Percentiles rank a stretch among this genome's conserved stretches.
phyloP scores from a whole-genome alignment of 1,140 invertebrate species.

The Zaprionus taronus region DNA sequence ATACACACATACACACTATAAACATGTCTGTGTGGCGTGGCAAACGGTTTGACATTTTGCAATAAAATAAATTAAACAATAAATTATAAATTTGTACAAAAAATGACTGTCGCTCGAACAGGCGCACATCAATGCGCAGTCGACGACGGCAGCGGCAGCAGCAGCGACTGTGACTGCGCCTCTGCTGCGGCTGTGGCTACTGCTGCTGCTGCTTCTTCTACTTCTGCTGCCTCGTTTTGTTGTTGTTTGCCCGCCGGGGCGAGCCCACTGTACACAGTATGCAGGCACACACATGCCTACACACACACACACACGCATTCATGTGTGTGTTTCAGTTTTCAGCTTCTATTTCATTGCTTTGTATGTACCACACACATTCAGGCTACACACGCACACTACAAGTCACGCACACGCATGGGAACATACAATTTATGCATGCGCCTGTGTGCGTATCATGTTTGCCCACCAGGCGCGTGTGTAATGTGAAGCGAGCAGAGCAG shows the following conservation, averaged over 20 bases:
- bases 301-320: background rate
- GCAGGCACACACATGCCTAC: slow-evolving; percentile 1
- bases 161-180: slow-evolving; percentile 30
- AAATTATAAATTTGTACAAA: slow-evolving; percentile 84
- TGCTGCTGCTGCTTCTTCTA: slow-evolving; percentile 13
- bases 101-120: slow-evolving; percentile 76
- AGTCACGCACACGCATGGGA: background rate
- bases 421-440: slow-evolving; percentile 14
- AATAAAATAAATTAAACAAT: slow-evolving; percentile 83
- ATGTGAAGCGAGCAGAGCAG: slow-evolving; percentile 17
- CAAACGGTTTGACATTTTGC: slow-evolving; percentile 64
- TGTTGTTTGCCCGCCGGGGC: slow-evolving; percentile 40
- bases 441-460: slow-evolving; percentile 30
- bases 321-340: slow-evolving; percentile 55
- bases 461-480: slow-evolving; percentile 18
- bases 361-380: slow-evolving; percentile 4
- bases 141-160: slow-evolving; percentile 13
- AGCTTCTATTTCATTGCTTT: slow-evolving; percentile 49
- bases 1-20: slow-evolving; percentile 14
- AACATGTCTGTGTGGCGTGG: background rate
- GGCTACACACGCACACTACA: background rate
- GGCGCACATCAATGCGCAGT: slow-evolving; percentile 61
- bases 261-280: slow-evolving; percentile 47
- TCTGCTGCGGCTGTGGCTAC: background rate
- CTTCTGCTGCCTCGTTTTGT: slow-evolving; percentile 14